Evolutionary conservation across 2,888 invertebrate species (phyloP).

Genomic region (Anaspis maculata): DNA sequence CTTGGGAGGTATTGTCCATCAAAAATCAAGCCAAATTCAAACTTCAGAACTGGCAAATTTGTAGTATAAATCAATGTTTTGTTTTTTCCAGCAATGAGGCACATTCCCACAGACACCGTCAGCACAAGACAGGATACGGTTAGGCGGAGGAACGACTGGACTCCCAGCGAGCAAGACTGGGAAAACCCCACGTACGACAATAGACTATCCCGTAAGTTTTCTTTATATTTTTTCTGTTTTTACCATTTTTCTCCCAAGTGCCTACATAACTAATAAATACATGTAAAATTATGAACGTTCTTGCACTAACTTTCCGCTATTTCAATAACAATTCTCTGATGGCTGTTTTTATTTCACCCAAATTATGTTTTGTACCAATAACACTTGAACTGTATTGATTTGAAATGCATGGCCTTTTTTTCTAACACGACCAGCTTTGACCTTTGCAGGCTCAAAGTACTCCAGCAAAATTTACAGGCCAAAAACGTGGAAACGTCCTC

Average conservation of each 20-base stretch:
- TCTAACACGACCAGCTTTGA: constrained; percentile 7
- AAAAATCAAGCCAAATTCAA: background rate
- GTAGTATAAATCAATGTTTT: too few relatives aligned
- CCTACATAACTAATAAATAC: too few relatives aligned
- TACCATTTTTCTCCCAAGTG: too few relatives aligned
- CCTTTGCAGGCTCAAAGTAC: constrained; percentile 8
- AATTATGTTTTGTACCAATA: background rate
- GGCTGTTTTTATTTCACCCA: background rate
- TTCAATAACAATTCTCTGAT: constrained; percentile 1
- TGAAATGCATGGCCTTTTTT: too few relatives aligned
- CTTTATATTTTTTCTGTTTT: background rate
- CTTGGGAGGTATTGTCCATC: background rate
- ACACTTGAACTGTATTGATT: too few relatives aligned
- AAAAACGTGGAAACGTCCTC: constrained; percentile 9
- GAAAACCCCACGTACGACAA: constrained; percentile 41
- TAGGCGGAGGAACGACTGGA: constrained; percentile 33
- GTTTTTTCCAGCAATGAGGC: constrained; percentile 37
- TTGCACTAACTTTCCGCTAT: background rate
- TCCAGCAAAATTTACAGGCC: constrained; percentile 5
- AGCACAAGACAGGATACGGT: constrained; percentile 37
- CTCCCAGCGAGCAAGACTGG: constrained; percentile 38
- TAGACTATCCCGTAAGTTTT: constrained; percentile 43
- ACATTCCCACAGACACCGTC: constrained; percentile 37
- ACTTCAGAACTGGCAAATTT: background rate
- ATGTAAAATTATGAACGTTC: too few relatives aligned